Percentiles rank a stretch among this genome's conserved stretches.
phyloP scores from a whole-genome alignment of 2,797 vertebrate genomes.

The Coracias cyanogaster region DNA sequence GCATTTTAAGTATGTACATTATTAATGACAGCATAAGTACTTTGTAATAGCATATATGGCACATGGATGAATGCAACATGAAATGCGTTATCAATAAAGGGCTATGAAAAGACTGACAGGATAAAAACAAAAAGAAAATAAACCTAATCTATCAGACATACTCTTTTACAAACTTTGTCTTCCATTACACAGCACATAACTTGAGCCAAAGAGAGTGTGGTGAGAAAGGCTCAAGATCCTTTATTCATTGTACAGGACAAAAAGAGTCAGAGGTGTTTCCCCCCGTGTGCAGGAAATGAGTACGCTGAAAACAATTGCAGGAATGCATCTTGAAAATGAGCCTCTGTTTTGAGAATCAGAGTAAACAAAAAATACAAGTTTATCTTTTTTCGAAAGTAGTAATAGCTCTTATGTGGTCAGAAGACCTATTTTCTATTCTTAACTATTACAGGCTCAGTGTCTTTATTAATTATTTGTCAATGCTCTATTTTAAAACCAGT shows the following conservation, averaged over 20 bases:
- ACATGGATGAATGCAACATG: conserved; percentile 3
- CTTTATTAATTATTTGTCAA: not conserved
- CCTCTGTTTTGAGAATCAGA: not conserved
- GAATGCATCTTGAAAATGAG: not conserved
- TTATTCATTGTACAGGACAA: not conserved
- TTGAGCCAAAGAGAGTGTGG: not conserved
- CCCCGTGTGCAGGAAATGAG: not conserved
- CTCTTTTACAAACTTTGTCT: not conserved
- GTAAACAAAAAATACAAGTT: not conserved
- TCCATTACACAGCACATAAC: not conserved
- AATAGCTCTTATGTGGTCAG: not conserved
- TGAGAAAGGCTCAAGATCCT: not conserved
- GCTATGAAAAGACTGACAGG: not conserved
- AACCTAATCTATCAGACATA: not conserved
- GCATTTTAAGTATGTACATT: not conserved
- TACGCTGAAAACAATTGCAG: not conserved
- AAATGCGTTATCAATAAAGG: not conserved
- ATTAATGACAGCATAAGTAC: conserved; percentile 12
- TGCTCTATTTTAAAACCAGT: not conserved
- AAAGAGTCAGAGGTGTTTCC: not conserved
- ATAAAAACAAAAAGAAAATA: not conserved
- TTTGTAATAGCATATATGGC: not conserved
- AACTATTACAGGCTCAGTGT: not conserved
- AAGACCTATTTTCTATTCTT: not conserved
- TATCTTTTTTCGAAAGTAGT: not conserved